phyloP scores from a whole-genome alignment of 2,113 vertebrate genomes.

The Pandion haliaetus region DNA sequence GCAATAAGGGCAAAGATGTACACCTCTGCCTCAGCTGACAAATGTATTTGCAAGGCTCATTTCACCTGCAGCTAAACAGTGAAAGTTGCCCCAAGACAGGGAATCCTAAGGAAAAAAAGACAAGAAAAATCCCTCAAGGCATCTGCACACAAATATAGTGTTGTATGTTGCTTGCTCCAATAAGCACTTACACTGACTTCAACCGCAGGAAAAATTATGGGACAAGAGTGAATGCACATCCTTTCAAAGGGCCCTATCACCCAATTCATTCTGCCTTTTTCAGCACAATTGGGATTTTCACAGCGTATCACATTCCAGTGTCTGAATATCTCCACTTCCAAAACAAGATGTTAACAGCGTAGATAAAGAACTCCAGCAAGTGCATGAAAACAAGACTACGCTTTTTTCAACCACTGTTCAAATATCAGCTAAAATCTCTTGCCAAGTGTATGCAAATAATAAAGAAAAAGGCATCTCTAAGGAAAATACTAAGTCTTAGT shows the following conservation, averaged over 20 bases:
- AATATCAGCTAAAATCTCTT: neutral
- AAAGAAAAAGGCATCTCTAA: neutral
- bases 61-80: conserved; percentile 10
- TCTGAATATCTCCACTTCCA: neutral
- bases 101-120: neutral
- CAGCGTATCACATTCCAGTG: neutral
- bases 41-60: neutral
- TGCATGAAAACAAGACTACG: neutral
- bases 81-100: neutral
- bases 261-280: neutral
- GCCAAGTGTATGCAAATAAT: neutral
- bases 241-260: neutral
- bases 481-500: neutral
- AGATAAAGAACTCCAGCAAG: neutral
- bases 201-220: neutral
- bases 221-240: neutral
- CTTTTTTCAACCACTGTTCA: neutral
- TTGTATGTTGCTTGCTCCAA: neutral
- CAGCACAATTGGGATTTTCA: neutral
- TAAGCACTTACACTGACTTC: neutral
- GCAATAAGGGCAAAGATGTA: neutral
- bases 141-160: neutral
- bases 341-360: neutral
- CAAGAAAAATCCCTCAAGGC: neutral
- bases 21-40: neutral